Conservation (phyloP, 2,113 vertebrate genomes). For the Microtus oregoni region DNA sequence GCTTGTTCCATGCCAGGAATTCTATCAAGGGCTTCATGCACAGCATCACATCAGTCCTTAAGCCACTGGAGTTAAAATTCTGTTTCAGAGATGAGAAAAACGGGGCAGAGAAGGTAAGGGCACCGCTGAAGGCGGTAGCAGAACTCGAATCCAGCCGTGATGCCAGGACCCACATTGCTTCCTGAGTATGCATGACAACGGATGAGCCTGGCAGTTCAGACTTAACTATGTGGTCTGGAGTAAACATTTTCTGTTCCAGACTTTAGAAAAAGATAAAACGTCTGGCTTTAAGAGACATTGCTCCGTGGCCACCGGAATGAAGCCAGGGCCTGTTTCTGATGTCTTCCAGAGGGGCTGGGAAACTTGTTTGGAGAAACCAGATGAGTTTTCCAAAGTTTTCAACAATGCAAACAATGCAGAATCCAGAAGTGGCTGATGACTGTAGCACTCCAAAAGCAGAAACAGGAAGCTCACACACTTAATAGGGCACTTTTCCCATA, state of each 20-base stretch:
- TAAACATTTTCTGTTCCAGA: background rate
- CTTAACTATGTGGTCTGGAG: background rate
- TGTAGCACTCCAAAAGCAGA: conserved; percentile 59
- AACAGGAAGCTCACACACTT: conserved; percentile 64
- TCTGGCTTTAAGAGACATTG: background rate
- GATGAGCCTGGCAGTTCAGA: background rate
- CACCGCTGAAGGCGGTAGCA: background rate
- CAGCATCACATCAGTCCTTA: background rate
- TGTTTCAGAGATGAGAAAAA: background rate
- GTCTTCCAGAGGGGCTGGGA: conserved; percentile 23
- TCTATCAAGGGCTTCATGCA: background rate
- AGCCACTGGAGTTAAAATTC: background rate
- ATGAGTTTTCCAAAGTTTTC: conserved; percentile 49
- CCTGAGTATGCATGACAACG: background rate
- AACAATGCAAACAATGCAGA: conserved; percentile 7
- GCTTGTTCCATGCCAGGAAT: background rate
- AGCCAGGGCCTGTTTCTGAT: background rate
- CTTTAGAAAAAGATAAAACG: background rate
- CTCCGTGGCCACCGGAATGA: background rate
- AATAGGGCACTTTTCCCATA: background rate
- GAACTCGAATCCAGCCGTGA: background rate
- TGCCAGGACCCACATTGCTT: background rate
- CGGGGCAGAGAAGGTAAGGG: background rate
- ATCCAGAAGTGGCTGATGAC: conserved; percentile 59
- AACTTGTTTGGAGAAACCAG: conserved; percentile 50